phyloP scores from a whole-genome alignment of 64 coral and sea anemone species.

The Montipora foliosa region DNA sequence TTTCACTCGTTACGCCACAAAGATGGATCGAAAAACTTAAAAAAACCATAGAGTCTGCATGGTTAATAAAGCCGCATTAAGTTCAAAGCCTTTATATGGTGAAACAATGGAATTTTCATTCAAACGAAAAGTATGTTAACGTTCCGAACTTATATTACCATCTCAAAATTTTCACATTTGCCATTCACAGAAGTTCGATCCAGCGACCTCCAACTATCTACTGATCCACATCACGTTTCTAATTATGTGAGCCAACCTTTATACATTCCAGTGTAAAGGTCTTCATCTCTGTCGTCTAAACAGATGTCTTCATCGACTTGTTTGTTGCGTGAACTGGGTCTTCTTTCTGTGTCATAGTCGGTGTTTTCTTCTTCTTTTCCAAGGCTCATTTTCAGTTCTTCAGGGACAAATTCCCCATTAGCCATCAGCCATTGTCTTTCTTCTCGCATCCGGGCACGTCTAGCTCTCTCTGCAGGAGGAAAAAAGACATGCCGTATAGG shows the following conservation, averaged over 20 bases:
- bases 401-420: conserved; percentile 81
- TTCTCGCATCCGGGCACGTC: conserved; percentile 88
- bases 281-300: conserved; percentile 91
- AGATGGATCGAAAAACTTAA: no score
- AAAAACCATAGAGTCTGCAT: no score
- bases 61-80: no score
- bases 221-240: no score
- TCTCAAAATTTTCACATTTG: no score
- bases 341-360: conserved; percentile 55
- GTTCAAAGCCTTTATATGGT: no score
- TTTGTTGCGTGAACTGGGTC: not conserved
- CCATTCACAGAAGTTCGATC: no score
- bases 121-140: no score
- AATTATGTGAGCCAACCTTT: conserved; percentile 56
- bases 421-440: conserved; percentile 93
- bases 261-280: conserved; percentile 96
- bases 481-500: not conserved
- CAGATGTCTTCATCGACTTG: conserved; percentile 16
- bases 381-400: conserved; percentile 36
- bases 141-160: no score
- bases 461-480: conserved; percentile 81
- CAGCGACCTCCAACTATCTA: no score
- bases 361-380: conserved; percentile 67
- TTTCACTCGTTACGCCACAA: no score
- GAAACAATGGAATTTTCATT: no score